Percentiles rank a stretch among this genome's conserved stretches.
Conservation (phyloP, 2,888 invertebrate species). For the Venusia cambrica region DNA sequence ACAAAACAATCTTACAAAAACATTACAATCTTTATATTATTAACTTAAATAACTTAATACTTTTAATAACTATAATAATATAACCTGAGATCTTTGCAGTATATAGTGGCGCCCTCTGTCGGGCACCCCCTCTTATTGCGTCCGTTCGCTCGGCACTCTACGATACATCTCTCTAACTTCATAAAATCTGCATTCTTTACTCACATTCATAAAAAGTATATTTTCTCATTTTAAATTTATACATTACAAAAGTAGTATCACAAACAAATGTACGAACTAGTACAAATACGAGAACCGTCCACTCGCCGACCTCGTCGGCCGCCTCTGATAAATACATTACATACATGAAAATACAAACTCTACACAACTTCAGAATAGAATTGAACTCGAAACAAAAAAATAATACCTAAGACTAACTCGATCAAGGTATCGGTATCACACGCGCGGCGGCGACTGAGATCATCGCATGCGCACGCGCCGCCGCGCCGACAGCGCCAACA, state of each 20-base stretch:
- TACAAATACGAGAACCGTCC: constrained; percentile 76
- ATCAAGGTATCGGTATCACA: constrained; percentile 71
- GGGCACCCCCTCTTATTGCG: constrained; percentile 47
- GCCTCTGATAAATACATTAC: constrained; percentile 76
- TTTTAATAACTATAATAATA: constrained; percentile 78
- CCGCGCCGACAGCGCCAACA: constrained; percentile 50
- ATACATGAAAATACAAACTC: constrained; percentile 72
- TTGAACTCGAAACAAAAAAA: constrained; percentile 76
- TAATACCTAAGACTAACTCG: constrained; percentile 75
- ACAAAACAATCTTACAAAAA: constrained; percentile 76
- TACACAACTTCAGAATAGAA: constrained; percentile 77
- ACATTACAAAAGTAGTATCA: constrained; percentile 82
- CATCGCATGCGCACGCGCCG: constrained; percentile 61
- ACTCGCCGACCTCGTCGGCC: constrained; percentile 60
- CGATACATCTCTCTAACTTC: constrained; percentile 54
- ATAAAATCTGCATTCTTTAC: constrained; percentile 64
- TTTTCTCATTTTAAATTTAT: constrained; percentile 73
- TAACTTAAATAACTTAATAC: constrained; percentile 82
- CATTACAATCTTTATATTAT: constrained; percentile 76
- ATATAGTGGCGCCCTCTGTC: constrained; percentile 41
- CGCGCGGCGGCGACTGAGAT: constrained; percentile 75
- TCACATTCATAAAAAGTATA: constrained; percentile 73
- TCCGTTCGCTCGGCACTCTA: constrained; percentile 48
- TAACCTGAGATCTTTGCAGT: constrained; percentile 79
- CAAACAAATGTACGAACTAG: constrained; percentile 82